Base-by-base conservation (phyloP, 2,113 vertebrate species). In the Hystrix cristata region DNA sequence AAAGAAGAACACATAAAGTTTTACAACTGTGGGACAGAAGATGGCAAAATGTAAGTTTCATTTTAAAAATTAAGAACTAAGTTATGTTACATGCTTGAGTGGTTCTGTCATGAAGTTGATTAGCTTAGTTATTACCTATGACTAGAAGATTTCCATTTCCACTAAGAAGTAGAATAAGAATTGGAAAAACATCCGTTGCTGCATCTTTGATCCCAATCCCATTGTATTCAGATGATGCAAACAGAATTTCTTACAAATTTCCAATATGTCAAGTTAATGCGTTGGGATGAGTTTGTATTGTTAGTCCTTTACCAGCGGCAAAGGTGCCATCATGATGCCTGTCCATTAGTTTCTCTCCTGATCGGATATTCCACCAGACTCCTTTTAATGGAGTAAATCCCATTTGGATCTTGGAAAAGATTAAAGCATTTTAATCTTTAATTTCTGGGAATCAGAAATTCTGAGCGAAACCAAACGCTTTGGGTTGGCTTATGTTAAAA, bases 121-220 rank as follows among this genome's bases (percentile, higher is more conserved):
- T 97, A 95, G 79, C 88, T 97, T 98, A 98, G 97, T 98, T 98
- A 98, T 98, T 98, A 98, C 96, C 95, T 98, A 97, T 98, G 97
- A 96, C 79, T 96, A 95, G 96, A 98, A 97, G 96, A 96, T 98
- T 48, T 98, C 98, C 96, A 94, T 98, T 98, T 98, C 98, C 97
- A 97, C 97, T 95, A 97, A 98, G 97, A 98, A 98, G 97, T 96
- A 60, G 97, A 98, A 95, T 98, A 98, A 97, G 95, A 98, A 92
- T 27, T 67, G 43, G 62, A 62, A 93, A 97, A 98, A 97, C 92
- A 90, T 62, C 85, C 85, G 71, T 97, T 96, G 76, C 81, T 96
- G 46, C 57, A 48, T 95, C 96, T 98, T 97, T 97, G 91, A 94
- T 98, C 94, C 94, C 84, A 94, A 13, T 90, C 92, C 88, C 92